These are phyloP conservation scores for Laothoe populi DNA, from an alignment of 2,888 invertebrate species.

Conservation along the genomic window DNA sequence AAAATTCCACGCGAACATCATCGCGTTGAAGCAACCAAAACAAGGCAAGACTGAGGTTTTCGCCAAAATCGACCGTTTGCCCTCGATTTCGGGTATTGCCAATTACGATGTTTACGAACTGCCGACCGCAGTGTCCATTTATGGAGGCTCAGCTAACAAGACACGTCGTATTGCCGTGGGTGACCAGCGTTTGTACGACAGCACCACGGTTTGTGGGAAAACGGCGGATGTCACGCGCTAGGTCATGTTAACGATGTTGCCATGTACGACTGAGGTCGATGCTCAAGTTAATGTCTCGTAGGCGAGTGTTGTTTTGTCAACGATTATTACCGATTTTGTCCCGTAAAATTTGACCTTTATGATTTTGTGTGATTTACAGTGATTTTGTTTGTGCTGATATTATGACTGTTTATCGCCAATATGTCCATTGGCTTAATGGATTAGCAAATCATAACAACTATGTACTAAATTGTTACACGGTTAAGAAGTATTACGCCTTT, in stretches of 20 bases:
- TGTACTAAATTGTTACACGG: no score
- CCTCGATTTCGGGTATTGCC: constrained; percentile 53
- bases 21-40: constrained; percentile 30
- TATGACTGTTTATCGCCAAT: not conserved
- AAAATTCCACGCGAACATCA: constrained; percentile 37
- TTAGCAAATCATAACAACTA: no score
- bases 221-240: constrained; percentile 66
- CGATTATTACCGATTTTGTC: constrained; percentile 6
- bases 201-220: constrained; percentile 56
- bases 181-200: constrained; percentile 55
- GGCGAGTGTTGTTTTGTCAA: constrained; percentile 12
- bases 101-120: constrained; percentile 60
- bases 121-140: constrained; percentile 54
- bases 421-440: not conserved
- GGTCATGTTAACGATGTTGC: constrained; percentile 62
- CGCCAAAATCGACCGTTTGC: constrained; percentile 48
- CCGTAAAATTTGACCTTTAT: constrained; percentile 9
- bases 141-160: constrained; percentile 63
- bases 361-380: not conserved
- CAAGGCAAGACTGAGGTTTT: constrained; percentile 29
- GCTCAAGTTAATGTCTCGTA: constrained; percentile 1
- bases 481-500: no score
- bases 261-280: constrained; percentile 40
- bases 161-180: constrained; percentile 74
- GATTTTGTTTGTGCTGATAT: not conserved